These are phyloP conservation scores for Phalacrocorax aristotelis DNA, from an alignment of 2,113 vertebrate genomes.

Conservation along the genomic window DNA sequence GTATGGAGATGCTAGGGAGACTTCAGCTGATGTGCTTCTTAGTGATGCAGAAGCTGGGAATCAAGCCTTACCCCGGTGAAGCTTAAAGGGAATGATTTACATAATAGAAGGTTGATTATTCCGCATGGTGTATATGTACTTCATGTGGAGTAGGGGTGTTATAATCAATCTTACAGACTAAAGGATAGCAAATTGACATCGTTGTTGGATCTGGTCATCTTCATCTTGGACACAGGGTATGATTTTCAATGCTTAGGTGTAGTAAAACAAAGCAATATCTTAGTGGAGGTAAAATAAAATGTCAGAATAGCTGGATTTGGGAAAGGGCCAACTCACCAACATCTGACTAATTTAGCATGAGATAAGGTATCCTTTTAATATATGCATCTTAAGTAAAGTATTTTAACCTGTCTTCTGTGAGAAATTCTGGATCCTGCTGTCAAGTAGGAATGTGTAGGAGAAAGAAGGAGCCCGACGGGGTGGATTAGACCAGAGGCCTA, in stretches of 20 bases:
- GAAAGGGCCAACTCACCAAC: background rate
- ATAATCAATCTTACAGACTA: background rate
- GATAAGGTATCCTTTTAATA: background rate
- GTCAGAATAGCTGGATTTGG: background rate
- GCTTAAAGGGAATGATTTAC: background rate
- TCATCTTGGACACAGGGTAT: background rate
- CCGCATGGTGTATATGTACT: background rate
- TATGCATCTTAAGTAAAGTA: background rate
- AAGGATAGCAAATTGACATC: background rate
- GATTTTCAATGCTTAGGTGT: background rate
- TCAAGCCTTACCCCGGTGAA: background rate
- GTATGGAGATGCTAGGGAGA: background rate
- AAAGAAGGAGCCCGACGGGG: background rate
- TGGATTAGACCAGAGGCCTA: background rate
- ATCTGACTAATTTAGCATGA: background rate
- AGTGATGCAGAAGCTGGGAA: background rate
- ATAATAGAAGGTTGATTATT: background rate
- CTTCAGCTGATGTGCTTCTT: background rate
- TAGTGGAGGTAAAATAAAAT: background rate
- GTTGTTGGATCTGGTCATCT: background rate
- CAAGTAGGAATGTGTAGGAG: background rate
- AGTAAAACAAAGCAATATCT: background rate
- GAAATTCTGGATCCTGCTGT: background rate
- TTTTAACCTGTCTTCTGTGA: background rate
- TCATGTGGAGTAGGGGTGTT: background rate